Evolutionary conservation across 2,113 vertebrate genomes (phyloP), one percentile per base, ranked within the genome.

Genomic region (Seriola rivoliana): DNA sequence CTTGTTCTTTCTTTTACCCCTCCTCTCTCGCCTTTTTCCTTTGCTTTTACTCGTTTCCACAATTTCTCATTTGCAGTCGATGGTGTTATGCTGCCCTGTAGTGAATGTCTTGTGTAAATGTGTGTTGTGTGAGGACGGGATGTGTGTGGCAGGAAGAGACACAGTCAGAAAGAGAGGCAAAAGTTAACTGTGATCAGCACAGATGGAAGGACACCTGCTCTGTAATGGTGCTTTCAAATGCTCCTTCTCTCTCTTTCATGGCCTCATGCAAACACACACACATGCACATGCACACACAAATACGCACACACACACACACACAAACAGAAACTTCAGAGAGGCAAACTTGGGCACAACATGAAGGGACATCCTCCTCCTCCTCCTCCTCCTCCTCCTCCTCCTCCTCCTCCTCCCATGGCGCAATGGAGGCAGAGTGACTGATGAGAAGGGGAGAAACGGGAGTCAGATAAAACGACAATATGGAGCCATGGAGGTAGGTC

Each of bases 191-290:
- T 88, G 89, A 92, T 92, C 81, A 74, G 81, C 86, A 89, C 91
- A 94, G 90, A 92, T 91, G 91, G 92, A 88, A 54, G 63, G 89
- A 90, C 93, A 93, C 93, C 93, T 95, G 94, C 84, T 89, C 80
- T 80, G 86, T 91, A 93, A 93, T 94, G 90, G 75, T 71, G 58
- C 86, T 84, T 89, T 85, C 60, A 75, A 70, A 85, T 80, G 62
- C 78, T 84, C 85, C 60, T 79, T 78, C 71, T 80, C 74, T 75
- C 48, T 88, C 85, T 86, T 81, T 78, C 79, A 69, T 80, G 85
- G 68, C 74, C 66, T 73, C 60, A 32, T 68, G 52, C 63, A 66
- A 78, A 5, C 14, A 12, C 32, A 38, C 42, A 64, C 29, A 57
- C 58, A 74, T 52, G 62, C 29, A 80, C 70, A 75, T 42, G 6